These are phyloP conservation scores for Muscina levida DNA, from an alignment of 2,888 invertebrate genomes.

Conservation along the genomic window DNA sequence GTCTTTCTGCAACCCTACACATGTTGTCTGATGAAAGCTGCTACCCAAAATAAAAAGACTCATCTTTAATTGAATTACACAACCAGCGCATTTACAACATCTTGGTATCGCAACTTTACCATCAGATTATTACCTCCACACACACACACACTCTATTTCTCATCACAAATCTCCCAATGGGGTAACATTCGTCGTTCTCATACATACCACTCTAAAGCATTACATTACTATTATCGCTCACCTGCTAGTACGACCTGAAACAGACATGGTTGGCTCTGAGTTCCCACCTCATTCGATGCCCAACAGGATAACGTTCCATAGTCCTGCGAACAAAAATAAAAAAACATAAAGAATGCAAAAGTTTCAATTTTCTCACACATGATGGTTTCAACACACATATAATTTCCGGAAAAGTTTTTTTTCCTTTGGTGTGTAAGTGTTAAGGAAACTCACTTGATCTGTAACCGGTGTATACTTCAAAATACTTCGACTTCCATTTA, in stretches of 20 bases:
- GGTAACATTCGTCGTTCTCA: neutral
- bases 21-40: too few relatives aligned
- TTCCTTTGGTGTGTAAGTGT: neutral
- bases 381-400: neutral
- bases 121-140: constrained; percentile 5
- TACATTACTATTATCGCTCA: constrained; percentile 79
- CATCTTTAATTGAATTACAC: neutral
- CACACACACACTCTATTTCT: neutral
- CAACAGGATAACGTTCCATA: constrained; percentile 94
- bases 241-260: constrained; percentile 95
- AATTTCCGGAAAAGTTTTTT: neutral
- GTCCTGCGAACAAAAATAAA: constrained; percentile 80
- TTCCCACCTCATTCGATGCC: constrained; percentile 91
- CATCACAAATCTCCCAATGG: neutral
- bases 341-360: constrained; percentile 20
- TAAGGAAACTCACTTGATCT: constrained; percentile 79
- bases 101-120: neutral
- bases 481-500: constrained; percentile 88
- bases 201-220: constrained; percentile 1
- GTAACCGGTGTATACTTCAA: constrained; percentile 85
- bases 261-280: constrained; percentile 90
- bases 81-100: too few relatives aligned
- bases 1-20: too few relatives aligned
- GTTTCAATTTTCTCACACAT: constrained; percentile 4
- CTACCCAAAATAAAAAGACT: neutral